Evolutionary conservation across 2,888 invertebrate genomes (phyloP).

Genomic region (Acanthosepion esculentum): DNA sequence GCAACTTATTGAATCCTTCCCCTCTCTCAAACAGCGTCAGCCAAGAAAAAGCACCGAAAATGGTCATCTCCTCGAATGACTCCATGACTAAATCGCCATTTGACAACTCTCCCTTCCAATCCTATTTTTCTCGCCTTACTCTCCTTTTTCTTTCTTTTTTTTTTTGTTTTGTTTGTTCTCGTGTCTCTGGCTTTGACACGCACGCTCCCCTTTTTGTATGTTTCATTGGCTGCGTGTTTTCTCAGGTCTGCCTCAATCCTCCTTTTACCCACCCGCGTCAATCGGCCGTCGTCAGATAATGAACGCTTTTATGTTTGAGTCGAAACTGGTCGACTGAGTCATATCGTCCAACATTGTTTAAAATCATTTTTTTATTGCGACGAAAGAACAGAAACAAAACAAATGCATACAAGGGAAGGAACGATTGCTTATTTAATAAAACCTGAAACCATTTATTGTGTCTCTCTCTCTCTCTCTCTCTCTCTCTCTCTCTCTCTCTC

Average conservation of each 20-base stretch:
- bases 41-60: no score
- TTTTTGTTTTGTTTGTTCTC: neutral
- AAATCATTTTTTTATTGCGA: neutral
- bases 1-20: no score
- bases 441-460: neutral
- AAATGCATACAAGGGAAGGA: neutral
- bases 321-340: neutral
- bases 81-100: no score
- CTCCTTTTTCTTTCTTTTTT: neutral
- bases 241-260: neutral
- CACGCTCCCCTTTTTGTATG: neutral
- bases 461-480: no score
- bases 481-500: no score
- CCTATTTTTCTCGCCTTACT: neutral
- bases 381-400: neutral
- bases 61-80: no score
- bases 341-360: neutral
- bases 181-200: neutral
- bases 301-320: neutral
- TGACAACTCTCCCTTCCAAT: neutral
- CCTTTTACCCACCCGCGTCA: neutral
- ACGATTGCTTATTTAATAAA: neutral
- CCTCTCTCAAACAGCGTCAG: no score
- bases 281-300: neutral
- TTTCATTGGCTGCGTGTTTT: neutral